Base-by-base conservation (phyloP, 2,797 vertebrate species). In the Myripristis murdjan region DNA sequence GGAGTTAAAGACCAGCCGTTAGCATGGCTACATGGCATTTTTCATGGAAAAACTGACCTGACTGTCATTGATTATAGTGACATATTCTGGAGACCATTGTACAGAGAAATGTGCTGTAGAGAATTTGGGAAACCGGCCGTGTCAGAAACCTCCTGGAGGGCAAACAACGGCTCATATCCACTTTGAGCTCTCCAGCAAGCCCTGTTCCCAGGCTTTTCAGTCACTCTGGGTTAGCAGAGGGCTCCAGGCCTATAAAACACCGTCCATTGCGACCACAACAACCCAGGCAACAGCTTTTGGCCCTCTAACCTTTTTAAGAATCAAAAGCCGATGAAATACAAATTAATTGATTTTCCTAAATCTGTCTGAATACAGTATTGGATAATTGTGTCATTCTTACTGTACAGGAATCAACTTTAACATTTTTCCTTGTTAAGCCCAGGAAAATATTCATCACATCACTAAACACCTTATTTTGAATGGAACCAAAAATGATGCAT, bases 1-100 rank as follows among this genome's bases (percentile, higher is more conserved):
- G n/a, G 43, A 49, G 48, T 58, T 41, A 78, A 63, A 48, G 60
- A 55, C n/a, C 41, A 10, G 3, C 55, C 3, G 12, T 73, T 66
- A 64, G 35, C 77, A 60, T 60, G 63, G 69, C 55, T 43, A 43
- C 61, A 48, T 69, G 57, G 58, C 59, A 59, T 73, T 46, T 67
- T 64, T 62, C 5, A 11, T 65, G 83, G 84, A 87, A 84, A 85
- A 74, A 65, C 18, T 76, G 60, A 79, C 65, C 57, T 53, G 57
- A 39, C 41, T 67, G 66, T 70, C 77, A 37, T 39, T 22, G 53
- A 44, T 72, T 46, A 64, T 23, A 64, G 44, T 15, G 20, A 12
- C 52, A 54, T 53, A 5, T 35, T 56, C 52, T 69, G 43, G 51
- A 68, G 57, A 48, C 33, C 73, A 43, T 58, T 57, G 59, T 60